phyloP scores from a whole-genome alignment of 2,888 invertebrate species.

The Drosophila paramelanica region DNA sequence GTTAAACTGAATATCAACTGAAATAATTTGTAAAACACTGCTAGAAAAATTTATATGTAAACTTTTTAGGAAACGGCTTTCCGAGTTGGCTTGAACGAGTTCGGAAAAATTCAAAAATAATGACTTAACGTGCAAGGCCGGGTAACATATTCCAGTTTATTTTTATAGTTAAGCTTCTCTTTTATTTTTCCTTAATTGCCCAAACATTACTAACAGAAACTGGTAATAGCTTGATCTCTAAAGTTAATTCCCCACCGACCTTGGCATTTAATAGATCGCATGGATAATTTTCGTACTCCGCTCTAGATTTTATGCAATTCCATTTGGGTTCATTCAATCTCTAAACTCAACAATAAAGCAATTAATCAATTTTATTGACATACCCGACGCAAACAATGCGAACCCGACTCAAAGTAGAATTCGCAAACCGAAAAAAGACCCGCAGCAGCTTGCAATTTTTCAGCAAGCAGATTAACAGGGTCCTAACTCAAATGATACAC shows the following conservation, averaged over 20 bases:
- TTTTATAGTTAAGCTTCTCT: too few relatives aligned
- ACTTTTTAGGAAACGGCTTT: too few relatives aligned
- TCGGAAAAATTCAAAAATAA: too few relatives aligned
- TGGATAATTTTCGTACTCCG: constrained; percentile 21
- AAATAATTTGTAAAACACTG: too few relatives aligned
- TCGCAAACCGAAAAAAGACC: constrained; percentile 41
- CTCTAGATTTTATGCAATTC: constrained; percentile 57
- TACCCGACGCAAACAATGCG: constrained; percentile 48
- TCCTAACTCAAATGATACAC: constrained; percentile 67
- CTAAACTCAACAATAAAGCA: constrained; percentile 66
- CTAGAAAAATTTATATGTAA: too few relatives aligned
- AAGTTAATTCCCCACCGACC: background rate
- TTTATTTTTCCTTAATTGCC: background rate
- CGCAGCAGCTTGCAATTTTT: constrained; percentile 72
- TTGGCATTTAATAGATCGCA: constrained; percentile 25
- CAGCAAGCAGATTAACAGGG: constrained; percentile 72
- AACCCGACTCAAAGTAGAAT: constrained; percentile 38
- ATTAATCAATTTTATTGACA: constrained; percentile 78
- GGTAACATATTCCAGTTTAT: too few relatives aligned
- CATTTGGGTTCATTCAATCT: constrained; percentile 25
- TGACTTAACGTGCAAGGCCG: too few relatives aligned
- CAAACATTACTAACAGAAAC: background rate
- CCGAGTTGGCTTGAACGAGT: too few relatives aligned
- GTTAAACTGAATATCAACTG: too few relatives aligned
- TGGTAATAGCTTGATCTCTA: background rate